Conservation (phyloP, 1,140 invertebrate genomes). For the Anastrepha ludens region DNA sequence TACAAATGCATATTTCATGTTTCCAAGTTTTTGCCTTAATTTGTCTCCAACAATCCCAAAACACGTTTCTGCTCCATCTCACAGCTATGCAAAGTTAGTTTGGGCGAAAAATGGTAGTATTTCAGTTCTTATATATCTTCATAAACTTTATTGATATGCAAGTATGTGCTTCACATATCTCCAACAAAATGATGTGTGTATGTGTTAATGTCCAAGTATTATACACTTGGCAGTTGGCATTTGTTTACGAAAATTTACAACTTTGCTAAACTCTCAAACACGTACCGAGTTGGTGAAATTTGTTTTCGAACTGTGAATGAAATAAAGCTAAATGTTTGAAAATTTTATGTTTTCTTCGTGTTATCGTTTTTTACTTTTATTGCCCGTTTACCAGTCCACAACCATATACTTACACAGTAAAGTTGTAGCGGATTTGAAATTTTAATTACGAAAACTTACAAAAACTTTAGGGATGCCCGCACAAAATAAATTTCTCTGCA, state of each 20-base stretch:
- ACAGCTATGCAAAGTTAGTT: background rate
- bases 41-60: background rate
- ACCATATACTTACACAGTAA: background rate
- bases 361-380: background rate
- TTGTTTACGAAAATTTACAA: slow-evolving; percentile 1
- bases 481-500: no score
- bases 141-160: slow-evolving; percentile 1
- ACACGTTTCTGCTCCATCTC: background rate
- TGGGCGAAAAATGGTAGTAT: background rate
- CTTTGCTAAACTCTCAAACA: slow-evolving; percentile 19
- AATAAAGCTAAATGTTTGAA: slow-evolving; percentile 17
- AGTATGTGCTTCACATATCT: background rate
- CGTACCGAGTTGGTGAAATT: slow-evolving; percentile 16
- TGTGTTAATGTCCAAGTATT: background rate
- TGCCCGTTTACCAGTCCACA: background rate
- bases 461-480: no score
- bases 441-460: background rate
- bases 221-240: background rate
- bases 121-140: background rate
- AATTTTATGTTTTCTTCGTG: background rate
- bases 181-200: background rate
- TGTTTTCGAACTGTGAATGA: slow-evolving; percentile 8
- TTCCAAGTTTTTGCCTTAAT: background rate
- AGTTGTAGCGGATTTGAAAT: background rate
- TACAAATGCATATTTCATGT: no score